Percentiles rank a stretch among this genome's conserved stretches.
These are phyloP conservation scores for Chrysoperla carnea DNA, from an alignment of 1,140 invertebrate species.

Conservation along the genomic window DNA sequence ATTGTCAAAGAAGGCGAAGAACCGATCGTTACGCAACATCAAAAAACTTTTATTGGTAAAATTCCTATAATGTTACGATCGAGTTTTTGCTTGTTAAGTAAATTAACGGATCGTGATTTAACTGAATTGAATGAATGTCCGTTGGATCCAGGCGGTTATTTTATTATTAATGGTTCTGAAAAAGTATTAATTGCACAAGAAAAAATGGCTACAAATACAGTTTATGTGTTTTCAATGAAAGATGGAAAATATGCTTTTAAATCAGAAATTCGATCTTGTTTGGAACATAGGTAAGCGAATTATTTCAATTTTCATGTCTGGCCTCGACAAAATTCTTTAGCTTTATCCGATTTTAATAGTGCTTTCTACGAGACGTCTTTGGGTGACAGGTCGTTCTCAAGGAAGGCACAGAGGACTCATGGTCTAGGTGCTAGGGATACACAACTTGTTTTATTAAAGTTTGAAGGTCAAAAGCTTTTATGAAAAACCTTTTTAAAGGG, in stretches of 20 bases:
- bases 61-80: slow-evolving; percentile 98
- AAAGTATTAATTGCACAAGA: slow-evolving; percentile 97
- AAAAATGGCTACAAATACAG: slow-evolving; percentile 99
- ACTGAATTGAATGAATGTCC: slow-evolving; percentile 98
- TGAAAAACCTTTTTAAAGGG: too few species aligned
- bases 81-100: slow-evolving; percentile 86
- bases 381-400: too few species aligned
- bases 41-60: slow-evolving; percentile 98
- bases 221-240: slow-evolving; percentile 99
- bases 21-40: slow-evolving; percentile 81
- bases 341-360: too few species aligned
- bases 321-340: too few species aligned
- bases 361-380: too few species aligned
- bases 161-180: slow-evolving; percentile 92
- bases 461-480: too few species aligned
- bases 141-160: slow-evolving; percentile 93
- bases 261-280: slow-evolving; percentile 88
- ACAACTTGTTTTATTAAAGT: too few species aligned
- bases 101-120: slow-evolving; percentile 91
- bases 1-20: slow-evolving; percentile 82
- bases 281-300: slow-evolving; percentile 64
- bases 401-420: too few species aligned
- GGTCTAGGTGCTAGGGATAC: too few species aligned
- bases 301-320: too few species aligned
- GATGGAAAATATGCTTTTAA: slow-evolving; percentile 96